Evolutionary conservation across 2,797 vertebrate genomes (phyloP).

Genomic region (Siniperca scherzeri): DNA sequence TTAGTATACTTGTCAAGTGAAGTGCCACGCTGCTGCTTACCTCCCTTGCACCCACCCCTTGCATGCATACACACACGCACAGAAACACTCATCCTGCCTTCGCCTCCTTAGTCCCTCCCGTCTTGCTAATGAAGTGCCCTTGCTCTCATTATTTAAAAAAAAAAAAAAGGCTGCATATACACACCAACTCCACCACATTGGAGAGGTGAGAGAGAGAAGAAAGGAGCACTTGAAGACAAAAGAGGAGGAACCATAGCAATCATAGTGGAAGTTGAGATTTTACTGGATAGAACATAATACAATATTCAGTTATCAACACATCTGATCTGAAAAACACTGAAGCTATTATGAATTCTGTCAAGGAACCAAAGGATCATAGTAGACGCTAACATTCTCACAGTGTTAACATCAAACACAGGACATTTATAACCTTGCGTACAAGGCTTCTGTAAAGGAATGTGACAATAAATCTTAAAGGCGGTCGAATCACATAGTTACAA

Average conservation of each 20-base stretch:
- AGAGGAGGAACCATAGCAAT: constrained; percentile 65
- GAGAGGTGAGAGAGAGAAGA: constrained; percentile 59
- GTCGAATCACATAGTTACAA: constrained; percentile 85
- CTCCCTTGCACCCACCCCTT: constrained; percentile 75
- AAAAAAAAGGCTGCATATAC: constrained; percentile 83
- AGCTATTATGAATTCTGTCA: constrained; percentile 80
- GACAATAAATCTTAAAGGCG: constrained; percentile 85
- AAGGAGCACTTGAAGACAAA: constrained; percentile 70
- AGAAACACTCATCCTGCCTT: constrained; percentile 77
- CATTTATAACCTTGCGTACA: constrained; percentile 80
- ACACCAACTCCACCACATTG: constrained; percentile 79
- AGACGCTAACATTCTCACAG: constrained; percentile 74
- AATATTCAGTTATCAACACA: constrained; percentile 73
- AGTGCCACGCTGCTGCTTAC: constrained; percentile 94
- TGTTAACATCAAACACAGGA: constrained; percentile 81
- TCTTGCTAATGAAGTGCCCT: constrained; percentile 96
- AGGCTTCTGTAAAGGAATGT: constrained; percentile 84
- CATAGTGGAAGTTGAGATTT: constrained; percentile 60
- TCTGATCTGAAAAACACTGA: constrained; percentile 74
- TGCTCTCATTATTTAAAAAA: constrained; percentile 93
- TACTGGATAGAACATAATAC: constrained; percentile 58
- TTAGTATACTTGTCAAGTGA: constrained; percentile 99
- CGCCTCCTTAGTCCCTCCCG: constrained; percentile 73
- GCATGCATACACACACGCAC: constrained; percentile 61
- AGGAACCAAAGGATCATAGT: constrained; percentile 66